Evolutionary conservation across 2,888 invertebrate species (phyloP).

Genomic region (Dyspetes luteomarginatus): DNA sequence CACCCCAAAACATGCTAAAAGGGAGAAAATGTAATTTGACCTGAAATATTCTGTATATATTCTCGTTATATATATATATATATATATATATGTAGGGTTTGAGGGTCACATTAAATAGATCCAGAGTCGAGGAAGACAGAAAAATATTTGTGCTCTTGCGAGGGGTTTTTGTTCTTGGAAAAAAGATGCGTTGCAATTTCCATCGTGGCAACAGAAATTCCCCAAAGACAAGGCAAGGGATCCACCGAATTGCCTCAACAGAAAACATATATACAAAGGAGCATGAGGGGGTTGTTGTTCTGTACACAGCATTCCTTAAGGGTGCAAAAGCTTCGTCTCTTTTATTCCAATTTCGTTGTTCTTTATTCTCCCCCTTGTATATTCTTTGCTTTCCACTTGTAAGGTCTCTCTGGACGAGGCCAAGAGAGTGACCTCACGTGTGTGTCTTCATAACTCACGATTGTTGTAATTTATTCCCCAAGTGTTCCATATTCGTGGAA

Average conservation of each 20-base stretch:
- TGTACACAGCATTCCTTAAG: background rate
- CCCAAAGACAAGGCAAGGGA: background rate
- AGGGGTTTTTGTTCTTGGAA: background rate
- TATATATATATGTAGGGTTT: background rate
- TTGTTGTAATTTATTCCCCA: background rate
- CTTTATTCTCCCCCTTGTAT: background rate
- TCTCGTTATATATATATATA: no score
- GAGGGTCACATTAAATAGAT: no score
- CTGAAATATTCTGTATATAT: no score
- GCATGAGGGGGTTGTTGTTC: background rate
- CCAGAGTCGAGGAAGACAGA: background rate
- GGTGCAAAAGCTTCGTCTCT: background rate
- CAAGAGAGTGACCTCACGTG: background rate
- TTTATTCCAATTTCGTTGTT: background rate
- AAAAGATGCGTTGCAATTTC: background rate
- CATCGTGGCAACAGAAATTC: background rate
- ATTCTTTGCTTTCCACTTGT: background rate
- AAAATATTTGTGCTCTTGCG: constrained; percentile 3
- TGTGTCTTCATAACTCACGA: background rate
- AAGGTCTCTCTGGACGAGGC: background rate
- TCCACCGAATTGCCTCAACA: background rate
- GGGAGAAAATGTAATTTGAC: no score
- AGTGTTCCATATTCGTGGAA: no score
- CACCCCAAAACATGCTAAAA: no score
- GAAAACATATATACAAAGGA: background rate